Evolutionary conservation across 1,140 invertebrate species (phyloP), one percentile per base, ranked within the genome.

Genomic region (Notospermus geniculatus): DNA sequence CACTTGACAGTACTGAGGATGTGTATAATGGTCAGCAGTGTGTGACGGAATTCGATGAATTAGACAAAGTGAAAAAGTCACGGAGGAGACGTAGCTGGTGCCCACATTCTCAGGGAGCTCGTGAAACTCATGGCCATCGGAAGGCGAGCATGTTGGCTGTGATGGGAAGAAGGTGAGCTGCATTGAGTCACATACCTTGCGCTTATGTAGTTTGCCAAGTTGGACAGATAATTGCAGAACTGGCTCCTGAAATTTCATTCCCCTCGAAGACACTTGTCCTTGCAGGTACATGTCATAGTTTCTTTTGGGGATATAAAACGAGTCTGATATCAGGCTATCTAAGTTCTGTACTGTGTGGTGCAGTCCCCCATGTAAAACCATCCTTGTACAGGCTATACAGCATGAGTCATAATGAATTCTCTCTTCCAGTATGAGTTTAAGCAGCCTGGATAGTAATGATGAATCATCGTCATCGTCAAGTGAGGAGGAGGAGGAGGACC

Each of bases 371-470:
- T n/a, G n/a, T n/a, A n/a, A n/a, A n/a, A n/a, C n/a, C n/a, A n/a
- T n/a, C n/a, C n/a, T n/a, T n/a, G n/a, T n/a, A 15, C 45, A 25
- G 25, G n/a, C 4, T 52, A 9, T n/a, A 19, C 27, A 61, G 59
- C 32, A 15, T 52, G 25, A 52, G 25, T 52, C 5, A 36, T 15
- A 36, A 7, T 15, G 32, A 54, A n/a, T 57, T 57, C 55, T 61
- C 59, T 61, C 55, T 46, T 69, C 57, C 66, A 88, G 87, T 74
- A 83, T 88, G 68, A 90, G 88, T 64, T 78, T 90, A 32, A 89
- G 88, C 70, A 88, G 88, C 63, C 85, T 90, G 83, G 88, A 89
- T 72, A 88, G 88, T 13, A 87, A 88, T 69, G 85, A 85, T 28
- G 87, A 88, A 68, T 87, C 87, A 57, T 81, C 82, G 30, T 78